Conservation (phyloP, 1,140 invertebrate genomes). For the Eueides isabella region DNA sequence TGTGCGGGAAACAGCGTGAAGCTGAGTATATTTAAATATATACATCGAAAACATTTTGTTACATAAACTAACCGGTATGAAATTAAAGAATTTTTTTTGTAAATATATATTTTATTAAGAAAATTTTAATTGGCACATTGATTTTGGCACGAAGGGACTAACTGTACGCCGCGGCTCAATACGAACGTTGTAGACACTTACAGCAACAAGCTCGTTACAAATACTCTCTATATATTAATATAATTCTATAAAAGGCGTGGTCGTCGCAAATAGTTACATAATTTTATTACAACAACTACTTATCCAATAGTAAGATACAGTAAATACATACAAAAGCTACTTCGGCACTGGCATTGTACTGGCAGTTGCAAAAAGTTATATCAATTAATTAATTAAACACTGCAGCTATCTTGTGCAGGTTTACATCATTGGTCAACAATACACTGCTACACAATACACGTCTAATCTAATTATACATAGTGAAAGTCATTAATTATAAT, state of each 20-base stretch:
- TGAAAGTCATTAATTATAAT: too few relatives aligned
- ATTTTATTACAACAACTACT: neutral
- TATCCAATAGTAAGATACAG: neutral
- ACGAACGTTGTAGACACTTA: neutral
- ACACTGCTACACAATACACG: too few relatives aligned
- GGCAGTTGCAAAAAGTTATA: too few relatives aligned
- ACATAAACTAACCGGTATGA: neutral
- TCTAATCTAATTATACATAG: too few relatives aligned
- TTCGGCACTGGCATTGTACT: too few relatives aligned
- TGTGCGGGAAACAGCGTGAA: too few relatives aligned
- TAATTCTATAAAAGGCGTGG: neutral
- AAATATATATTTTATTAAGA: constrained; percentile 7
- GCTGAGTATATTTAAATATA: too few relatives aligned
- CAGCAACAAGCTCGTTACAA: neutral
- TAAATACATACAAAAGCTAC: constrained; percentile 11
- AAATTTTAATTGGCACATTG: constrained; percentile 10
- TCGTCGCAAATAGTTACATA: neutral
- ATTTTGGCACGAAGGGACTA: constrained; percentile 13
- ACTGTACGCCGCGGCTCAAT: neutral
- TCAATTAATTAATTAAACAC: too few relatives aligned
- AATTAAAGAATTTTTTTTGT: neutral
- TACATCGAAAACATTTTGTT: neutral
- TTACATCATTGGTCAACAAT: too few relatives aligned
- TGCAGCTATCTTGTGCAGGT: too few relatives aligned
- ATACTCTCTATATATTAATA: neutral